These are phyloP conservation scores for Sander vitreus DNA, from an alignment of 2,113 vertebrate genomes.

Conservation along the genomic window DNA sequence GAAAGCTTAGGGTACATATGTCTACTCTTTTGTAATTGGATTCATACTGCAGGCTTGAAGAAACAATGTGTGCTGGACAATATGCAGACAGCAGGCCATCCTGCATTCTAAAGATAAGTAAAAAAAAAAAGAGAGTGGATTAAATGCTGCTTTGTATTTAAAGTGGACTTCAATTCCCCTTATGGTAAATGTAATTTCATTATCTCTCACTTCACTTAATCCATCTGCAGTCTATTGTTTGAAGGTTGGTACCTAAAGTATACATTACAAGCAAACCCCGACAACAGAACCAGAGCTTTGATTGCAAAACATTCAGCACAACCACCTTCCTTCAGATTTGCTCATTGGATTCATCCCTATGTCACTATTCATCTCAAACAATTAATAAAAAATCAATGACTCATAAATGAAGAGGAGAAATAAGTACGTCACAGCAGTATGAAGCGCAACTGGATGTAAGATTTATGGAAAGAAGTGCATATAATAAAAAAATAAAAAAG, in stretches of 20 bases:
- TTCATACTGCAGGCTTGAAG: slow-evolving; percentile 36
- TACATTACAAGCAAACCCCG: not conserved
- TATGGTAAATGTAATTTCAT: slow-evolving; percentile 54
- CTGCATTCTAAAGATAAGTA: slow-evolving; percentile 57
- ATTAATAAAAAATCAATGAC: not conserved
- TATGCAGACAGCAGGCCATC: slow-evolving; percentile 13
- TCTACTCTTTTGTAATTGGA: slow-evolving; percentile 53
- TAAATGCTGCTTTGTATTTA: slow-evolving; percentile 35
- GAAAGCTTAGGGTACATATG: slow-evolving; percentile 44
- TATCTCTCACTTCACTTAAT: slow-evolving; percentile 34
- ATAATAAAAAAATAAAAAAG: not conserved
- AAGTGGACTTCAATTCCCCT: slow-evolving; percentile 27
- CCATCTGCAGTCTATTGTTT: slow-evolving; percentile 18
- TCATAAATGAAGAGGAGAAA: slow-evolving; percentile 2
- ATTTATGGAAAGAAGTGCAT: not conserved
- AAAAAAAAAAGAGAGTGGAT: slow-evolving; percentile 9
- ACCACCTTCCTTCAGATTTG: slow-evolving; percentile 1
- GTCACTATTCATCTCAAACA: slow-evolving; percentile 15
- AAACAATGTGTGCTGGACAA: slow-evolving; percentile 48
- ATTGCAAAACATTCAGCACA: slow-evolving; percentile 9
- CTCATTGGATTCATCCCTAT: slow-evolving; percentile 4
- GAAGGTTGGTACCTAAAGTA: slow-evolving; percentile 5
- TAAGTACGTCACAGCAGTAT: not conserved
- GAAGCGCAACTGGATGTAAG: not conserved
- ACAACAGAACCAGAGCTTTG: not conserved